phyloP scores from a whole-genome alignment of 1,140 invertebrate species.

The Onthophagus taurus region DNA sequence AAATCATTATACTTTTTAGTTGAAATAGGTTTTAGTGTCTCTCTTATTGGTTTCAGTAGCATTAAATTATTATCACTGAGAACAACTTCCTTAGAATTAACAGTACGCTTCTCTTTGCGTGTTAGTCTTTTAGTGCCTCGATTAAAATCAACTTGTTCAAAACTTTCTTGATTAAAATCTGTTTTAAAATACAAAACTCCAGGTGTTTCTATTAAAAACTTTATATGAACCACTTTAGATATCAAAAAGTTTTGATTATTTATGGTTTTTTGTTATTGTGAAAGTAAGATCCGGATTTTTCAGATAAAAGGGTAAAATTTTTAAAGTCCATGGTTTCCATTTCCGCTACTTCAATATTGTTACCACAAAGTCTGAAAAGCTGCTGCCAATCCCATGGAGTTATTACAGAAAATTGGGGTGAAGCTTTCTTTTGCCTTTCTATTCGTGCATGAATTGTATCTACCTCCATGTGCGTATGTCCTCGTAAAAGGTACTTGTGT shows the following conservation, averaged over 20 bases:
- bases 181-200: neutral
- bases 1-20: too few species aligned
- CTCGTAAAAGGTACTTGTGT: slow-evolving; percentile 17
- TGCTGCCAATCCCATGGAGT: slow-evolving; percentile 18
- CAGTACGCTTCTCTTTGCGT: too few species aligned
- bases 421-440: slow-evolving; percentile 20
- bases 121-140: too few species aligned
- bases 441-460: slow-evolving; percentile 18
- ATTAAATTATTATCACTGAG: too few species aligned
- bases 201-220: slow-evolving; percentile 12
- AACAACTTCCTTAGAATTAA: too few species aligned
- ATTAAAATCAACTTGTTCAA: too few species aligned
- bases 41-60: too few species aligned
- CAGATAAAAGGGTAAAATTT: slow-evolving; percentile 14
- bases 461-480: slow-evolving; percentile 14
- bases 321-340: slow-evolving; percentile 14
- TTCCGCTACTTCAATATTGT: slow-evolving; percentile 13
- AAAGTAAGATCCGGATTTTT: slow-evolving; percentile 10
- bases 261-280: slow-evolving; percentile 6
- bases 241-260: slow-evolving; percentile 15
- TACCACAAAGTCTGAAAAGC: slow-evolving; percentile 14
- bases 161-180: slow-evolving; percentile 5
- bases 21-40: too few species aligned
- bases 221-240: slow-evolving; percentile 13
- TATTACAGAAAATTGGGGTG: slow-evolving; percentile 15